Evolutionary conservation across 1,140 invertebrate genomes (phyloP).

Genomic region (Marisa cornuarietis): DNA sequence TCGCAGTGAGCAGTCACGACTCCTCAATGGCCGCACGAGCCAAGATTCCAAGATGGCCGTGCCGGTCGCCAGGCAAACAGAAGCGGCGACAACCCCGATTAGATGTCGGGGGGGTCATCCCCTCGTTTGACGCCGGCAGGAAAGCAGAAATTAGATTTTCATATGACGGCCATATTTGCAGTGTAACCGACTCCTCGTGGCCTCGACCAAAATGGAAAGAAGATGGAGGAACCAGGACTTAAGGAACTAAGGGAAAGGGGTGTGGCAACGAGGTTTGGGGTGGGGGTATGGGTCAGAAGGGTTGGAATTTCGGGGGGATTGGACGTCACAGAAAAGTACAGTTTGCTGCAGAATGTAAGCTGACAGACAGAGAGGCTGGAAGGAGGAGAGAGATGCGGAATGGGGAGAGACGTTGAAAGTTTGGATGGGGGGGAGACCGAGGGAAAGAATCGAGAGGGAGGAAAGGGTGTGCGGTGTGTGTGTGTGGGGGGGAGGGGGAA

Average conservation of each 20-base stretch:
- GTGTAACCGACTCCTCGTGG: no score
- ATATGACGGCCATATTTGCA: no score
- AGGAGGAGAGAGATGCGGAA: not conserved
- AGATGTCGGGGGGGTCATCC: no score
- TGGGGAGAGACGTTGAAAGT: no score
- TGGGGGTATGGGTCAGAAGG: not conserved
- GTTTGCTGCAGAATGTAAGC: not conserved
- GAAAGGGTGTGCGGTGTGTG: not conserved
- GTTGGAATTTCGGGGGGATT: not conserved
- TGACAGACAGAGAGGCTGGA: not conserved
- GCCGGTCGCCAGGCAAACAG: no score
- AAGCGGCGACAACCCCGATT: no score
- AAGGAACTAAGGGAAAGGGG: not conserved
- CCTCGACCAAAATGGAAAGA: not conserved
- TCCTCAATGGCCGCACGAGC: no score
- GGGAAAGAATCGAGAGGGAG: not conserved
- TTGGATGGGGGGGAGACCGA: not conserved
- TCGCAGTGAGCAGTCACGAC: no score
- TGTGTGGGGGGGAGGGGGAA: not conserved
- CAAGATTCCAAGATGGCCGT: no score
- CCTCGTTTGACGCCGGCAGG: no score
- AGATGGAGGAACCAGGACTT: not conserved
- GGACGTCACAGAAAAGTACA: not conserved
- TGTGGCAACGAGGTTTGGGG: not conserved
- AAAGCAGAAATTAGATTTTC: no score